phyloP scores from a whole-genome alignment of 2,113 vertebrate species.

The Oceanodroma tethys region DNA sequence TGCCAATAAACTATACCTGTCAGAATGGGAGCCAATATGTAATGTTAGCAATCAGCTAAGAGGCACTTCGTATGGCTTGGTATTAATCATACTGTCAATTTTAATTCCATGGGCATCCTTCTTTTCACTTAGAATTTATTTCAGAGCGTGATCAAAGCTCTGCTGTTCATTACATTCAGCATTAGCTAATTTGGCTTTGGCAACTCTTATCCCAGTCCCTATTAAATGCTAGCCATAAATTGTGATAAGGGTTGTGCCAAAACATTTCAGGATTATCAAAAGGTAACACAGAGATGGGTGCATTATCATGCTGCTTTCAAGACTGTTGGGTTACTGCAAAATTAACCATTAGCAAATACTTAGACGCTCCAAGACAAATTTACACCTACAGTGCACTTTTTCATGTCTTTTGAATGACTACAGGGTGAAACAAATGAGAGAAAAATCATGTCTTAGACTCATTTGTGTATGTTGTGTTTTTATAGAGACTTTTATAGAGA shows the following conservation, averaged over 20 bases:
- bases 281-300: neutral
- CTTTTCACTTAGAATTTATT: constrained; percentile 48
- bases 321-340: neutral
- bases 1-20: neutral
- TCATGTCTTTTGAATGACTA: neutral
- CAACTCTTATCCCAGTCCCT: neutral
- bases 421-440: neutral
- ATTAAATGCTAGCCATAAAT: constrained; percentile 3
- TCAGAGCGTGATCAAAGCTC: constrained; percentile 21
- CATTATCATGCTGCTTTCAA: neutral
- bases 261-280: constrained; percentile 16
- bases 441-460: neutral
- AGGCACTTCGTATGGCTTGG: neutral
- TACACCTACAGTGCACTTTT: neutral
- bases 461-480: neutral
- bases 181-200: constrained; percentile 60
- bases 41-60: constrained; percentile 28
- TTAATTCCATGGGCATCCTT: constrained; percentile 25
- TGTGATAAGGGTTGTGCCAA: constrained; percentile 11
- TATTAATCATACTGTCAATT: constrained; percentile 40
- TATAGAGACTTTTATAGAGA: neutral
- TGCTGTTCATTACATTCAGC: constrained; percentile 28
- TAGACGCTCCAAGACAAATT: neutral
- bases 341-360: neutral
- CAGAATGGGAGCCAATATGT: neutral